Evolutionary conservation across 1,140 invertebrate genomes (phyloP), one percentile per base, ranked within the genome.

Genomic region (Plutomurus gul): DNA sequence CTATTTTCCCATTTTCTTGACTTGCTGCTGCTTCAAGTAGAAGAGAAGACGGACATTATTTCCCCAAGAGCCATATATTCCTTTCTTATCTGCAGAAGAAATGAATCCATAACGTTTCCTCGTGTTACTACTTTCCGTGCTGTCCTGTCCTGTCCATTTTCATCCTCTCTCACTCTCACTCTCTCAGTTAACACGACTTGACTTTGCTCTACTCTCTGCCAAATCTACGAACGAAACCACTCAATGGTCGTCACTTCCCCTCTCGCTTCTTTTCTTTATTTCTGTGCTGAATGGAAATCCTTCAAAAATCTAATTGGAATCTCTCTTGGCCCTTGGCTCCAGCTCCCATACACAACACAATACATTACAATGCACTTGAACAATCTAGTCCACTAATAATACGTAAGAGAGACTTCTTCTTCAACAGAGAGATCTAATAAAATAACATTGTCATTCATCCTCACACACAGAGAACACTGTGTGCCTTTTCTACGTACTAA

Each of bases 271-370:
- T n/a, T n/a, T n/a, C n/a, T n/a, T n/a, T n/a, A n/a, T n/a, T n/a
- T n/a, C 56, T n/a, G 27, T 65, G 16, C n/a, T 65, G 27, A 65
- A 16, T 65, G 36, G 36, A 51, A 65, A 65, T 65, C 56, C 27
- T 65, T 65, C 30, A 30, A 33, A 65, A 65, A 65, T 65, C 56
- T 65, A 65, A 65, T 65, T 65, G 56, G 56, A 65, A 65, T 65
- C 56, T 65, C 56, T 33, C 56, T 65, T 65, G 56, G 56, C 56
- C 30, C 56, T 65, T 36, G 56, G 56, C 56, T 65, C 25, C 18
- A 51, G 18, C 25, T 65, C 56, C 25, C 18, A n/a, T 30, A 33
- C 18, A 47, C n/a, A 47, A 47, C 20, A 3, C 43, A 18, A 18
- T 6, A 18, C 4, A n/a, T n/a, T n/a, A n/a, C n/a, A n/a, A n/a